Percentiles rank a stretch among this genome's conserved stretches.
phyloP scores from a whole-genome alignment of 2,888 invertebrate genomes.

The Drosophila suboccidentalis region DNA sequence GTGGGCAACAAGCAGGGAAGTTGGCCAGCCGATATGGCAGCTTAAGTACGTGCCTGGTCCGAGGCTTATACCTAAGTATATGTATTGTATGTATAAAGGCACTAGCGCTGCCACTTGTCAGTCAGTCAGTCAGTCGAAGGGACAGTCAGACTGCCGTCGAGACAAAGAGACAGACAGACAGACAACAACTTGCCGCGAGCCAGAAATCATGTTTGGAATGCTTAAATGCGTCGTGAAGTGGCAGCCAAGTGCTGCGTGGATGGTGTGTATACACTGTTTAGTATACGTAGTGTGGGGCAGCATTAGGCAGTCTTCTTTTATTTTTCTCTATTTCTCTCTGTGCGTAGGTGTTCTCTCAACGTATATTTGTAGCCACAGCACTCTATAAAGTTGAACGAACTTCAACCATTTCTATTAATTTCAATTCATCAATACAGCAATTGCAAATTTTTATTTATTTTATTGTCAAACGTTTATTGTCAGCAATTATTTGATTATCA shows the following conservation, averaged over 20 bases:
- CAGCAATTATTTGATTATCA: constrained; percentile 30
- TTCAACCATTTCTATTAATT: constrained; percentile 39
- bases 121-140: constrained; percentile 14
- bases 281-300: constrained; percentile 13
- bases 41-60: constrained; percentile 71
- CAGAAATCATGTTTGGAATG: constrained; percentile 76
- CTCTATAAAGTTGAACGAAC: constrained; percentile 71
- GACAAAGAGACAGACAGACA: constrained; percentile 1
- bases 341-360: constrained; percentile 62
- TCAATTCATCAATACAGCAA: constrained; percentile 52
- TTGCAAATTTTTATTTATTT: constrained; percentile 34
- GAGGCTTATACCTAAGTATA: constrained; percentile 43
- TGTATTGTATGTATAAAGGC: constrained; percentile 8
- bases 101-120: constrained; percentile 19
- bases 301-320: constrained; percentile 13
- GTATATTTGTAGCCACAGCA: constrained; percentile 27
- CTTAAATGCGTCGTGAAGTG: constrained; percentile 62
- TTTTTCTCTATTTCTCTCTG: constrained; percentile 5
- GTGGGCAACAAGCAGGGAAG: constrained; percentile 32
- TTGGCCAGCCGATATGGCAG: constrained; percentile 66
- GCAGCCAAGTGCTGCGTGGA: constrained; percentile 52
- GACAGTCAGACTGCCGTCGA: constrained; percentile 13
- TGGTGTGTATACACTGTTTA: constrained; percentile 14
- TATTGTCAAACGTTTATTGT: constrained; percentile 43
- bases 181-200: constrained; percentile 66